Conservation (phyloP, 2,113 vertebrate genomes). For the Garra rufa region DNA sequence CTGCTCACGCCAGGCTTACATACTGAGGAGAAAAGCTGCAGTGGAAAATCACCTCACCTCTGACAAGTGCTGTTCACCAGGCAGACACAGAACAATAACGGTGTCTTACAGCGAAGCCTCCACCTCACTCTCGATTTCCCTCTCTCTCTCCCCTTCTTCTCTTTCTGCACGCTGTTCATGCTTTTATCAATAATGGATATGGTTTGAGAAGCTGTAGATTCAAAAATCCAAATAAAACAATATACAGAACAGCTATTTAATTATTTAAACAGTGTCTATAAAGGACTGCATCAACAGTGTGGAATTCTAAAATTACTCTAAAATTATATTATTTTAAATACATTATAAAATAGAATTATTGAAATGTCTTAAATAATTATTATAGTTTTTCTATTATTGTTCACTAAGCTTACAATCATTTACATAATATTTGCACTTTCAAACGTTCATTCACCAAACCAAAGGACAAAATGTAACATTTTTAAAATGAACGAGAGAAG, state of each 20-base stretch:
- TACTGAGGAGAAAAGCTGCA: constrained; percentile 43
- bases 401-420: background rate
- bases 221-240: background rate
- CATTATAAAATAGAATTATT: too few species aligned
- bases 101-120: constrained; percentile 38
- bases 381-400: too few species aligned
- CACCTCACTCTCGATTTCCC: background rate
- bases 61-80: constrained; percentile 52
- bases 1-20: constrained; percentile 54
- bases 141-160: background rate
- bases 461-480: background rate
- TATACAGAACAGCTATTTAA: background rate
- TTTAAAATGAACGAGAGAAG: background rate
- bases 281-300: background rate
- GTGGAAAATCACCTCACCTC: constrained; percentile 46
- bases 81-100: constrained; percentile 40
- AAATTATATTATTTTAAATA: too few species aligned
- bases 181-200: constrained; percentile 47
- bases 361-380: too few species aligned
- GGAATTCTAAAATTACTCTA: too few species aligned
- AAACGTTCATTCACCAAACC: background rate
- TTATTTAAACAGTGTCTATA: background rate
- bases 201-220: background rate
- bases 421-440: background rate
- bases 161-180: background rate